phyloP scores from a whole-genome alignment of 2,888 invertebrate species.

The Globia sparganii region DNA sequence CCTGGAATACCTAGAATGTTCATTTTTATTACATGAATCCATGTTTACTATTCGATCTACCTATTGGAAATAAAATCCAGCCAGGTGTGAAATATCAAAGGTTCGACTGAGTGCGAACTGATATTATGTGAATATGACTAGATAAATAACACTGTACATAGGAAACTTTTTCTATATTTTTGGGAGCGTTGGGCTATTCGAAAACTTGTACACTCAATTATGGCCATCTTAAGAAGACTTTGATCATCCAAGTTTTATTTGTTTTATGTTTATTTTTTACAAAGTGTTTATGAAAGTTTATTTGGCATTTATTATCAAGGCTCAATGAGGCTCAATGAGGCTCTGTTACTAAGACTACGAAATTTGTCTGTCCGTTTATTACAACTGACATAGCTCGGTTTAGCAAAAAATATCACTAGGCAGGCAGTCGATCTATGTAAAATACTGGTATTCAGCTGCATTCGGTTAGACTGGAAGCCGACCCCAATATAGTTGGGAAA shows the following conservation, averaged over 20 bases:
- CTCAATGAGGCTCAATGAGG: background rate
- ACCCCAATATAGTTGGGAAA: too few relatives aligned
- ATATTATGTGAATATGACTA: background rate
- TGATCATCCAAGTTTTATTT: constrained; percentile 2
- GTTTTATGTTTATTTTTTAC: background rate
- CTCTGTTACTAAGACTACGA: background rate
- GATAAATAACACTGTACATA: constrained; percentile 23
- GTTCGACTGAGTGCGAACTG: constrained; percentile 9
- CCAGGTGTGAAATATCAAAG: constrained; percentile 50
- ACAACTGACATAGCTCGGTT: too few relatives aligned
- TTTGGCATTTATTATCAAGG: background rate
- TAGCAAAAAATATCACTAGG: too few relatives aligned
- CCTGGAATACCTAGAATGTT: background rate
- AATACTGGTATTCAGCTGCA: too few relatives aligned
- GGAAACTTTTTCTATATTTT: constrained; percentile 14
- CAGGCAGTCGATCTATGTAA: too few relatives aligned
- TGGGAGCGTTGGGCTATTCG: background rate
- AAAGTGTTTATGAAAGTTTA: background rate
- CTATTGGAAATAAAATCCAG: constrained; percentile 25
- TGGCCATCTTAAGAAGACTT: background rate
- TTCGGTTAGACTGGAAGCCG: too few relatives aligned
- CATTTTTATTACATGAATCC: constrained; percentile 14
- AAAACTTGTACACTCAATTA: background rate
- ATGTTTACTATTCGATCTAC: background rate
- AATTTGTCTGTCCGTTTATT: too few relatives aligned